Percentiles rank a stretch among this genome's conserved stretches.
These are phyloP conservation scores for Sisyra nigra DNA, from an alignment of 2,888 invertebrate genomes.

Conservation along the genomic window DNA sequence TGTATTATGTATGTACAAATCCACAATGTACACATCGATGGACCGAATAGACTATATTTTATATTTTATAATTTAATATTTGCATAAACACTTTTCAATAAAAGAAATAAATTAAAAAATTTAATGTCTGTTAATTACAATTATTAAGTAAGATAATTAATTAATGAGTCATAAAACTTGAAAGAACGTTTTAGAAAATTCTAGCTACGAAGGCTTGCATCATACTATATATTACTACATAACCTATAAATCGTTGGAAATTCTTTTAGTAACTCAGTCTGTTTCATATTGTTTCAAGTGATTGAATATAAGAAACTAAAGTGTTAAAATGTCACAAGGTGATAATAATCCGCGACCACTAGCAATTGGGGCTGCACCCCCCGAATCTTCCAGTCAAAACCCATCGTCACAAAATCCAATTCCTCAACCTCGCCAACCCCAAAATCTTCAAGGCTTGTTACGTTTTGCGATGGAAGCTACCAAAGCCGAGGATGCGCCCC, in stretches of 20 bases:
- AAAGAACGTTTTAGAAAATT: not conserved
- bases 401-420: slow-evolving; percentile 5
- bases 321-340: not conserved
- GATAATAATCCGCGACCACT: not conserved
- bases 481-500: slow-evolving; percentile 38
- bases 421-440: slow-evolving; percentile 23
- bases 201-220: too few relatives aligned
- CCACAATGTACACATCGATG: slow-evolving; percentile 84
- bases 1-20: slow-evolving; percentile 93
- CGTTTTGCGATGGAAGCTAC: slow-evolving; percentile 55
- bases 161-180: not conserved
- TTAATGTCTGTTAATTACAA: not conserved
- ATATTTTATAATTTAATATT: not conserved
- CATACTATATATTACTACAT: not conserved
- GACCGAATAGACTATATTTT: slow-evolving; percentile 57
- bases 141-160: too few relatives aligned
- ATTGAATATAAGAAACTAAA: not conserved
- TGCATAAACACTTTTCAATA: not conserved
- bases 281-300: not conserved
- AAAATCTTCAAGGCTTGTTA: slow-evolving; percentile 36
- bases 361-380: slow-evolving; percentile 1
- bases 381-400: not conserved
- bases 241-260: not conserved
- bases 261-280: not conserved
- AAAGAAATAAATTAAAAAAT: not conserved